Percentiles rank a stretch among this genome's conserved stretches.
Evolutionary conservation across 2,113 vertebrate species (phyloP).

Genomic region (Oophaga pumilio): DNA sequence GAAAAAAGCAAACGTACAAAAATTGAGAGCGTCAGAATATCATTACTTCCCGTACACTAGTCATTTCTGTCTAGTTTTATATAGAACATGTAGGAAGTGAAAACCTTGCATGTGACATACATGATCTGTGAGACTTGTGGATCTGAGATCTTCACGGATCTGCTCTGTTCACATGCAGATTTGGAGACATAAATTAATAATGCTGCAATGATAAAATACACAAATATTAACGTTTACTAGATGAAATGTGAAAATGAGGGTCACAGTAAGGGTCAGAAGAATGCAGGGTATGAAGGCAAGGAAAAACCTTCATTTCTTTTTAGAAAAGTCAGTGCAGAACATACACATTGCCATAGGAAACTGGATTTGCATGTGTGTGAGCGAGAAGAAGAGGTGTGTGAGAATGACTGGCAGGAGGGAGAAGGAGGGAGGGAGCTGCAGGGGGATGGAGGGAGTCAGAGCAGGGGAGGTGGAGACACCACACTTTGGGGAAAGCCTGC

Average conservation of each 20-base stretch:
- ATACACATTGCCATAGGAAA: background rate
- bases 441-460: background rate
- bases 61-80: background rate
- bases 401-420: background rate
- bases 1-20: background rate
- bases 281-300: background rate
- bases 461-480: conserved; percentile 28
- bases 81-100: background rate
- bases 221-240: no score
- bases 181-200: no score
- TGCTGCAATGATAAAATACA: background rate
- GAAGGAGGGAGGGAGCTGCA: background rate
- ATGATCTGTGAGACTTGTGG: background rate
- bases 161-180: background rate
- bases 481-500: conserved; percentile 25
- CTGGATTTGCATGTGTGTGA: background rate
- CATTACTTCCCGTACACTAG: background rate
- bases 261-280: background rate
- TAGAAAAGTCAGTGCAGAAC: background rate
- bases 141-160: background rate
- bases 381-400: background rate
- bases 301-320: background rate
- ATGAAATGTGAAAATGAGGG: background rate
- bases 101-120: background rate
- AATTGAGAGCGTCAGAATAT: background rate